Percentiles rank a stretch among this genome's conserved stretches.
Evolutionary conservation across 2,797 vertebrate genomes (phyloP).

Genomic region (Pampus argenteus): DNA sequence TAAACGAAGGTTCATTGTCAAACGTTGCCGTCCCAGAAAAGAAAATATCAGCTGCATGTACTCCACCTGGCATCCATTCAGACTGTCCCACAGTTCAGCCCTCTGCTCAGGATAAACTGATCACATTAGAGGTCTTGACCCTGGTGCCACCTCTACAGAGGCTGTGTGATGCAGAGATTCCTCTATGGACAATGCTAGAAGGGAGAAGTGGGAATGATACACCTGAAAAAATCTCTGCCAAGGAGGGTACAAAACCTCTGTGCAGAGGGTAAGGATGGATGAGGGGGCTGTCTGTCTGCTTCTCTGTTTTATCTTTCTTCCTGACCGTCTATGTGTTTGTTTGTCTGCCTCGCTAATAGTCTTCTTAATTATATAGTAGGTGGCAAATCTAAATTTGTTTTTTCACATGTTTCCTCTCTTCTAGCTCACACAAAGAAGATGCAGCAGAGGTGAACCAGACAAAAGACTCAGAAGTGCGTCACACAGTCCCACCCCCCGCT

Average conservation of each 20-base stretch:
- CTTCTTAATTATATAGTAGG: background rate
- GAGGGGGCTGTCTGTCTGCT: conserved; percentile 43
- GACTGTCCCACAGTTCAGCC: conserved; percentile 33
- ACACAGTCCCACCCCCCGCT: conserved; percentile 15
- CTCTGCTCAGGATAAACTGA: conserved; percentile 40
- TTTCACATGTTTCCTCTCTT: conserved; percentile 5
- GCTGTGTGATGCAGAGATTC: conserved; percentile 67
- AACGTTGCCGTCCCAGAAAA: conserved; percentile 59
- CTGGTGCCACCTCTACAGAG: conserved; percentile 57
- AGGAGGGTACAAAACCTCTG: conserved; percentile 61
- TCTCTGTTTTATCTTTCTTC: conserved; percentile 17
- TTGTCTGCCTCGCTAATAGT: conserved; percentile 4
- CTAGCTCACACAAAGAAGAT: conserved; percentile 51
- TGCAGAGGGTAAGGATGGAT: conserved; percentile 80
- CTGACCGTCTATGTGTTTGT: background rate
- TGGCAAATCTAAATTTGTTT: conserved; percentile 1
- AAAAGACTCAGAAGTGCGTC: conserved; percentile 37
- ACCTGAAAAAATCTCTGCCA: conserved; percentile 48
- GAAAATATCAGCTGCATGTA: conserved; percentile 27
- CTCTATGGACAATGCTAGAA: conserved; percentile 80
- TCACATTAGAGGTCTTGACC: conserved; percentile 55
- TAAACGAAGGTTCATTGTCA: conserved; percentile 58
- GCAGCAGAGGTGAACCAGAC: conserved; percentile 32
- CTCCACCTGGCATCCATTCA: conserved; percentile 41
- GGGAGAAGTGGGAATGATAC: conserved; percentile 64